Conservation (phyloP, 2,797 vertebrate species). For the Darevskia mixta region DNA sequence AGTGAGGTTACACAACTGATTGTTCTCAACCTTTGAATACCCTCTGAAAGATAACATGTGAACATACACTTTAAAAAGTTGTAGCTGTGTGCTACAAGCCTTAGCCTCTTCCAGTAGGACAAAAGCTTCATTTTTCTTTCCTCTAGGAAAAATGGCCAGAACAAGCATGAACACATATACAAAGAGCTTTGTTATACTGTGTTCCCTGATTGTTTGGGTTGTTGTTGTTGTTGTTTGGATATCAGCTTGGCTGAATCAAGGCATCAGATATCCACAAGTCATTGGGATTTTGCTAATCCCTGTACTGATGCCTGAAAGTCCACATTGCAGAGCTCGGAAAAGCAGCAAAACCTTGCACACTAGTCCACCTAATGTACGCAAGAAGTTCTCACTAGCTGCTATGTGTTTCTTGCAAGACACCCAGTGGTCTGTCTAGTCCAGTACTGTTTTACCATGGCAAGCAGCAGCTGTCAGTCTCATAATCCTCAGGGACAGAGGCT, state of each 20-base stretch:
- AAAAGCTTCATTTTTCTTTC: conserved; percentile 29
- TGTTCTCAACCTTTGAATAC: background rate
- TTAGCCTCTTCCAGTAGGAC: background rate
- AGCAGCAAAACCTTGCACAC: background rate
- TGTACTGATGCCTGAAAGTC: background rate
- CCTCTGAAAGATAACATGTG: background rate
- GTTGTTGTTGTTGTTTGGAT: background rate
- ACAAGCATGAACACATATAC: conserved; percentile 7
- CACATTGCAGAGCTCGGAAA: background rate
- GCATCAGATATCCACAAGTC: too few relatives aligned
- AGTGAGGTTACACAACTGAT: background rate
- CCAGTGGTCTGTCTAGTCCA: background rate
- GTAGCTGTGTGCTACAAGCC: background rate
- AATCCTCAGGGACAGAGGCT: background rate
- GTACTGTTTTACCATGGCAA: background rate
- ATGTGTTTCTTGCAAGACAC: background rate
- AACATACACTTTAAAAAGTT: conserved; percentile 11
- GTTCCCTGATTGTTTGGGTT: background rate
- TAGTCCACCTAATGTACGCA: background rate
- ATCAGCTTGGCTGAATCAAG: too few relatives aligned
- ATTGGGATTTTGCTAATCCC: too few relatives aligned
- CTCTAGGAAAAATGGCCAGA: conserved; percentile 28
- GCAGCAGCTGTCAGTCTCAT: background rate
- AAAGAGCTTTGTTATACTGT: background rate
- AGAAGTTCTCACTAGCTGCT: background rate